Base-by-base conservation (phyloP, 2,888 invertebrate genomes). In the Uropetala carovei region DNA sequence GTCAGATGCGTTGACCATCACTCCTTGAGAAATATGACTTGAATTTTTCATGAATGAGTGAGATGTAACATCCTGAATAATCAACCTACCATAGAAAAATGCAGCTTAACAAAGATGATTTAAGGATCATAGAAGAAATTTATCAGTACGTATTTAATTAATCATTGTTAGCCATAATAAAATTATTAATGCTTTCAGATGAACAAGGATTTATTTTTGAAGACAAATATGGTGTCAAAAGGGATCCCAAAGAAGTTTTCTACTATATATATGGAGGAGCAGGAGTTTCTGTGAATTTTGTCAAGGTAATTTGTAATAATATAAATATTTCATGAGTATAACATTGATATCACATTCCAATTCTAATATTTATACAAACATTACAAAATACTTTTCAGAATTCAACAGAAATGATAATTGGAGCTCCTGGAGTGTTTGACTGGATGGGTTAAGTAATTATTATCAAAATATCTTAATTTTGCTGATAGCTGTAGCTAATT, bases 401-500 rank as follows among this genome's bases (percentile, higher is more conserved):
- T 16, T 64, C 75, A 13, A 86, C 93, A 22, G 92, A 94, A 92
- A 92, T 94, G 59, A 86, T 94, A 10, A 81, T 94, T 13, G 95
- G 95, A 9, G 94, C 94, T 92, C 95, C 95, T 7, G 95, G 95
- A 13, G 92, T 94, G 57, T 93, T 93, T 43, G 93, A 94, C 82
- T 95, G 94, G 94, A 93, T 93, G 64, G 95, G 95, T 86, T 92
- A 84, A 56, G 43, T 92, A 83, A 68, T 64, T 30, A 92, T 92
- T 82, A 30, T 92, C 5, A 58, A 81, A 5, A 81, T 59, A 57
- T 82, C 5, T 43, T 89, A 56, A 27, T 57, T 18, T 43, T 43
- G 43, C 5, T 43, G 43, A 1, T 43, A 43, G 5, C 43, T 43
- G 43, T 43, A 5, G 43, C 5, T 43, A 1, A 43, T 43, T 43